A percentile compares a stretch with the other conserved stretches of the same genome.
These are phyloP conservation scores for Phalera bucephala DNA, from an alignment of 2,888 invertebrate species.

Conservation along the genomic window DNA sequence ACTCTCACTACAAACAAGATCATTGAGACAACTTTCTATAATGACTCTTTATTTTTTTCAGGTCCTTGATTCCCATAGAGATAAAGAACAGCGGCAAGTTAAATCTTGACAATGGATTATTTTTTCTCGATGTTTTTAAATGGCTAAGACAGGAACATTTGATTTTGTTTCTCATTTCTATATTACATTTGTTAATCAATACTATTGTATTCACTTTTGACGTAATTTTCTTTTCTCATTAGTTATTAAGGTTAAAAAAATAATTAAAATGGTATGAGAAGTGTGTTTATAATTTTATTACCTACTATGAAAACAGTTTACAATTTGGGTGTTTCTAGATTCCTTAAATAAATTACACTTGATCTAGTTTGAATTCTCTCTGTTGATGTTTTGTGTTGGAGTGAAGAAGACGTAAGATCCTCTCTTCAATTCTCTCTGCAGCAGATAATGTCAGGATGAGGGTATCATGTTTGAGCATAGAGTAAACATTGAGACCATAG, in stretches of 20 bases:
- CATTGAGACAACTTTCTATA: too few relatives aligned
- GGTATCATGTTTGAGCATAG: conserved; percentile 98
- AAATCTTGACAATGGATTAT: conserved; percentile 21
- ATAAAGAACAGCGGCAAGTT: conserved; percentile 15
- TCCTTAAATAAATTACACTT: conserved; percentile 76
- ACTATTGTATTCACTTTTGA: not conserved
- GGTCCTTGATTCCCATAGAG: conserved; percentile 29
- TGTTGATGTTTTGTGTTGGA: conserved; percentile 76
- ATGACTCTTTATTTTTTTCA: conserved; percentile 21
- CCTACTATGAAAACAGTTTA: too few relatives aligned
- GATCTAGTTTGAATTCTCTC: conserved; percentile 84
- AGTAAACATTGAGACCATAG: conserved; percentile 97
- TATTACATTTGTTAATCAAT: conserved; percentile 2
- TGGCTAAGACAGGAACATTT: not conserved
- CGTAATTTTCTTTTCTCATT: conserved; percentile 7
- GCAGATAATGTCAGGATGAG: conserved; percentile 93
- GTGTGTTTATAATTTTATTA: too few relatives aligned
- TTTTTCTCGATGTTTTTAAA: not conserved
- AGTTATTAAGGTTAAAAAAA: too few relatives aligned
- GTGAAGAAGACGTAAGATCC: conserved; percentile 87
- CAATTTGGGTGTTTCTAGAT: too few relatives aligned
- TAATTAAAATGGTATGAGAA: too few relatives aligned
- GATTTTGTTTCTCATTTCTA: not conserved
- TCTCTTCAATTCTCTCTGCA: conserved; percentile 92
- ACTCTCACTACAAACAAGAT: too few relatives aligned